Percentiles rank a stretch among this genome's conserved stretches.
phyloP scores from a whole-genome alignment of 2,888 invertebrate species.

The Lasioglossum marginatum region DNA sequence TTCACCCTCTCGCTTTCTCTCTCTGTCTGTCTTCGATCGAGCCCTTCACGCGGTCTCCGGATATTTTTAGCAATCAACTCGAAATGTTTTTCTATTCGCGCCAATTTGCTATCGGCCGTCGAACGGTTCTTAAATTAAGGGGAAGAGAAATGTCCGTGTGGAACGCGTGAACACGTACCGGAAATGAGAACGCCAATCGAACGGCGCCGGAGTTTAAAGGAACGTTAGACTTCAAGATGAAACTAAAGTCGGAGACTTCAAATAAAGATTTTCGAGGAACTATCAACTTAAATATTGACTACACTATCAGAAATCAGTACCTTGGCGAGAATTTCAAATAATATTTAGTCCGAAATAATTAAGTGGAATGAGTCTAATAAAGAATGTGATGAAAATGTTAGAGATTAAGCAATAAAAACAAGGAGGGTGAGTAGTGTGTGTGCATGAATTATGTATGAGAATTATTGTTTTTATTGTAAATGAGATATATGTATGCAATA shows the following conservation, averaged over 20 bases:
- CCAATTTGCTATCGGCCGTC: constrained; percentile 58
- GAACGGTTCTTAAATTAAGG: constrained; percentile 45
- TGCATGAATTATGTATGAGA: too few relatives aligned
- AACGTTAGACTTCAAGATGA: not conserved
- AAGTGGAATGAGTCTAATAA: too few relatives aligned
- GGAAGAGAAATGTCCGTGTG: constrained; percentile 32
- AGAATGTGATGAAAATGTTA: too few relatives aligned
- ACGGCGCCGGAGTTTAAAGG: not conserved
- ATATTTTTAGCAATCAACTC: constrained; percentile 68
- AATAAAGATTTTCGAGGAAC: not conserved
- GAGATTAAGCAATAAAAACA: too few relatives aligned
- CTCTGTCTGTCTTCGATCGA: constrained; percentile 21
- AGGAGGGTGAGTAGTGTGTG: too few relatives aligned
- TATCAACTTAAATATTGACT: not conserved
- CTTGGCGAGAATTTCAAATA: not conserved
- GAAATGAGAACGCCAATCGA: not conserved
- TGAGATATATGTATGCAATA: too few relatives aligned
- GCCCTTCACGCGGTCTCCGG: constrained; percentile 50
- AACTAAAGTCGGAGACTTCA: too few relatives aligned
- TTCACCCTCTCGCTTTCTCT: not conserved
- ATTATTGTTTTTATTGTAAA: too few relatives aligned
- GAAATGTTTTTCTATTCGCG: constrained; percentile 62
- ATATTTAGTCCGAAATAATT: too few relatives aligned
- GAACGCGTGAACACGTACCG: not conserved
- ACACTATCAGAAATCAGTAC: not conserved